Base-by-base conservation (phyloP, 2,797 vertebrate genomes). In the Babyrousa celebensis region DNA sequence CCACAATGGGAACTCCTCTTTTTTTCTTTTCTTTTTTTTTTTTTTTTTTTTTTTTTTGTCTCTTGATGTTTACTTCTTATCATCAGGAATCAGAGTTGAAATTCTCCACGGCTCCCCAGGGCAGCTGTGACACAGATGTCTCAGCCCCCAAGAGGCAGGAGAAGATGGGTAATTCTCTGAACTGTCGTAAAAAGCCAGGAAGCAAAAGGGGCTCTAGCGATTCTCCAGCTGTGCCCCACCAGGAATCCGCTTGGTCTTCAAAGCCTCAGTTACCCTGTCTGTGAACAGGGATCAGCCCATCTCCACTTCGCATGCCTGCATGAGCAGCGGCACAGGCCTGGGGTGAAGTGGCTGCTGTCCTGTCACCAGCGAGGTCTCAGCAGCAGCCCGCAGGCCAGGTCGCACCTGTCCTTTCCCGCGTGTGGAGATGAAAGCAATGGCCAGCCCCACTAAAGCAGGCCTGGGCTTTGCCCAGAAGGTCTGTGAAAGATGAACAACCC, bases 341-440 rank as follows among this genome's bases (percentile, higher is more conserved):
- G 65, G 17, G 4, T 1, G 11, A 0, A 3, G 7, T 0, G 11
- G 54, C 74, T 3, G 29, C 48, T 12, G 4, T 0, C 63, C 63
- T 6, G 3, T n/a, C 3, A 10, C 1, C 2, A 17, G 72, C 0
- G 20, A 36, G 36, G 36, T 1, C 17, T 0, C 0, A 21, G 40
- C 16, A 23, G 90, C 16, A 67, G 65, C 63, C 17, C 23, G 17
- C 8, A 25, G 84, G 21, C 40, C 16, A 62, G 8, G 6, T 65
- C 60, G 12, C 8, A 23, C n/a, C 29, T 16, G 12, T 1, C 72
- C 14, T 68, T 10, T 29, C 68, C 65, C 12, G 2, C 1, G 3
- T 0, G 12, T 29, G 58, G 72, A 68, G 75, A 63, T 4, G 18
- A 14, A 72, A 36, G 40, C 18, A 16, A 40, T 0, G 3, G 56